Base-by-base conservation (phyloP, 2,113 vertebrate genomes). In the Synchiropus splendidus region DNA sequence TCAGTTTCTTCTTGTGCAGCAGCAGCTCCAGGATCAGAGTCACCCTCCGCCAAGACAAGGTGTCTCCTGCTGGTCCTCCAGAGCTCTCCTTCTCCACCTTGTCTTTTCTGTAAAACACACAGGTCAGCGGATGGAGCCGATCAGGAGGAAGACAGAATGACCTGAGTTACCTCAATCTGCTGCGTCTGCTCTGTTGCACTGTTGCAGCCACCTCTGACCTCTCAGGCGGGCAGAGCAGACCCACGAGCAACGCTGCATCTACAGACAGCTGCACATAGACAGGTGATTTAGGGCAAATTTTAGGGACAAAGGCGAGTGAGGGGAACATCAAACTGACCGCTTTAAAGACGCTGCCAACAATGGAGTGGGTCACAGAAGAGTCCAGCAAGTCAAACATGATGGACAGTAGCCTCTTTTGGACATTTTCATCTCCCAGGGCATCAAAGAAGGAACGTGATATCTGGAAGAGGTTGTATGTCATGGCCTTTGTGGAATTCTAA, bases 1-100 rank as follows among this genome's bases (percentile, higher is more conserved):
- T 88, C 12, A 99, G 83, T 51, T 99, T 99, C 83, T 99, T 99
- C 77, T 99, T 99, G 69, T 95, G 89, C 61, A 98, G 95, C 45
- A 99, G 80, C 34, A 99, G 75, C 68, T 99, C 94, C 63, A 99
- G 79, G 71, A 97, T 90, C 39, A 94, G 82, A 0, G 91, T 91
- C 43, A 88, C 87, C 36, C 93, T 86, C 47, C 77, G 83, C 93
- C 95, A 99, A 36, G 78, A 75, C 44, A 89, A 77, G 1, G 55
- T 54, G 49, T 45, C 83, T 12, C 44, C 70, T 45, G 83, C 84
- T 16, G 74, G 65, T 15, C 42, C 42, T 2, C 18, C 30, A 2
- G 64, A 73, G 1, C 57, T 18, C 42, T 77, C 13, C 2, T 75
- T 83, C 54, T 81, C 83, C 8, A 27, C 21, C 8, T 27, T 27